A percentile compares a stretch with the other conserved stretches of the same genome.
Evolutionary conservation across 92 coral and sea anemone genomes (phyloP).

Genomic region (Epizoanthus stellaris): DNA sequence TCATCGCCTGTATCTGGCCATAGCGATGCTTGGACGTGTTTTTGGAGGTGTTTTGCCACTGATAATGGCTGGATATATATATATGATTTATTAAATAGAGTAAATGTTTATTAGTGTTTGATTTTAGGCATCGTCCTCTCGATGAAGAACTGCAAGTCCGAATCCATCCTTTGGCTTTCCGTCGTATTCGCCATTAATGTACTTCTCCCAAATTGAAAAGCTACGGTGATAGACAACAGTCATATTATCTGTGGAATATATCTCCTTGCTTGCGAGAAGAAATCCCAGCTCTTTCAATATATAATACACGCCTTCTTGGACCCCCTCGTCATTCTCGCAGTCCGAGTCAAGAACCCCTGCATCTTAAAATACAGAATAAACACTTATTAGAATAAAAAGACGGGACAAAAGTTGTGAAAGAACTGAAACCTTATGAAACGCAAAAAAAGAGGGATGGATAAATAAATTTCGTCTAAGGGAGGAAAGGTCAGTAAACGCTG

Average conservation of each 20-base stretch:
- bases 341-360: conserved; percentile 36
- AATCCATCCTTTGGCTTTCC: conserved; percentile 66
- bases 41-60: neutral
- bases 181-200: conserved; percentile 73
- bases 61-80: neutral
- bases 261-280: conserved; percentile 68
- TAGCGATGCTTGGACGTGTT: too few relatives aligned
- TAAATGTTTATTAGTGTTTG: too few relatives aligned
- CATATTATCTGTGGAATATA: conserved; percentile 61
- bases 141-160: conserved; percentile 66
- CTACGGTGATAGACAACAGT: conserved; percentile 76
- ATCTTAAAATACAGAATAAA: neutral
- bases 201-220: conserved; percentile 75
- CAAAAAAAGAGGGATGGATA: too few relatives aligned
- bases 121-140: neutral
- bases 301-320: conserved; percentile 74
- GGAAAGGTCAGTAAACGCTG: too few relatives aligned
- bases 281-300: conserved; percentile 72
- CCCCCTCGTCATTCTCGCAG: conserved; percentile 67
- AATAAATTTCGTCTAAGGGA: too few relatives aligned
- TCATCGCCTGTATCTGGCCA: too few relatives aligned
- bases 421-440: too few relatives aligned
- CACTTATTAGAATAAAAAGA: neutral
- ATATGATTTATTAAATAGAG: too few relatives aligned
- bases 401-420: neutral